These are phyloP conservation scores for Cassiopea andromeda DNA, from an alignment of 30 jellyfish, hydroid and myxozoan genomes.

Conservation along the genomic window DNA sequence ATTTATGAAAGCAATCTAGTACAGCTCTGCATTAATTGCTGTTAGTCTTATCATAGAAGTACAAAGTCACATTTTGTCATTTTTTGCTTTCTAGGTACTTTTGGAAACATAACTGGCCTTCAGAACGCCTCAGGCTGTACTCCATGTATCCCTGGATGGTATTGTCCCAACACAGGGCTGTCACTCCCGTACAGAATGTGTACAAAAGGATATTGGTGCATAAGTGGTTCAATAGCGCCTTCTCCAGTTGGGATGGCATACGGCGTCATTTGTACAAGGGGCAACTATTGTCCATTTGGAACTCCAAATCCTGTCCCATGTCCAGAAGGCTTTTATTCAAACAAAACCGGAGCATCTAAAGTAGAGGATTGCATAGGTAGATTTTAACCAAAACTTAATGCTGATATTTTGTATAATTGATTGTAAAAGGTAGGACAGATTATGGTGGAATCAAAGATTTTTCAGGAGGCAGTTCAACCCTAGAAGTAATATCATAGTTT, in stretches of 20 bases:
- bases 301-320: constrained; percentile 85
- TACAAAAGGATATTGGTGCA: constrained; percentile 94
- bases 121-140: constrained; percentile 88
- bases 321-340: constrained; percentile 92
- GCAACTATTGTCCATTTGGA: constrained; percentile 92
- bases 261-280: constrained; percentile 90
- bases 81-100: constrained; percentile 75
- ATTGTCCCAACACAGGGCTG: constrained; percentile 85
- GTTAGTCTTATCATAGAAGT: too few species aligned
- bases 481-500: too few species aligned
- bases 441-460: too few species aligned
- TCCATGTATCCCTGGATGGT: constrained; percentile 94
- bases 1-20: too few species aligned
- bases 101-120: constrained; percentile 84
- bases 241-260: constrained; percentile 80
- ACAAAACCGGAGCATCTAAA: constrained; percentile 61
- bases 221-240: constrained; percentile 83
- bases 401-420: too few species aligned
- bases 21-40: too few species aligned
- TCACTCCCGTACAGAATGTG: constrained; percentile 72
- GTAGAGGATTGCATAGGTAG: constrained; percentile 79
- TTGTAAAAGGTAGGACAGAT: too few species aligned
- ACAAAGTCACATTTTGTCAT: background rate
- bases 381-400: background rate
- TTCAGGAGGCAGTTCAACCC: too few species aligned